Evolutionary conservation across 2,888 invertebrate species (phyloP).

Genomic region (Formica aserva): DNA sequence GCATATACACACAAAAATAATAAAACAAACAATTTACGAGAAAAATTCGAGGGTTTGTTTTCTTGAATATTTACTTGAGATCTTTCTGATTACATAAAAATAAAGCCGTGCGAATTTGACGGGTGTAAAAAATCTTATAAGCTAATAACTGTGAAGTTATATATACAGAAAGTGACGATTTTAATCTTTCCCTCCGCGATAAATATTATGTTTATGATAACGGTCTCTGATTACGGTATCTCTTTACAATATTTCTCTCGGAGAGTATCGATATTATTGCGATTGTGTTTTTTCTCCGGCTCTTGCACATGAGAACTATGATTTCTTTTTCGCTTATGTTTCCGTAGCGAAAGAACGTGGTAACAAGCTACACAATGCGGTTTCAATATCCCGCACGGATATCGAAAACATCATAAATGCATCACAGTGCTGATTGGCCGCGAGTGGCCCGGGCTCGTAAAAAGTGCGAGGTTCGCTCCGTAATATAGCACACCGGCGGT

Average conservation of each 20-base stretch:
- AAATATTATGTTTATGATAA: background rate
- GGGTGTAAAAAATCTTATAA: background rate
- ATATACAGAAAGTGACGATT: background rate
- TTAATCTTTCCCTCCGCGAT: background rate
- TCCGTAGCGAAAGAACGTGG: background rate
- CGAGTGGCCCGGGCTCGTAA: conserved; percentile 47
- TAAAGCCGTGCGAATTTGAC: background rate
- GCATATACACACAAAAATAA: background rate
- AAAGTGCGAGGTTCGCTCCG: conserved; percentile 44
- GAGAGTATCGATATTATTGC: background rate
- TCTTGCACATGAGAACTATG: background rate
- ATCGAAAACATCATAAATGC: conserved; percentile 63
- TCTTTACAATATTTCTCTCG: background rate
- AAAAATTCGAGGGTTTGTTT: background rate
- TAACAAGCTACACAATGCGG: background rate
- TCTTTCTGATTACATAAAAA: background rate
- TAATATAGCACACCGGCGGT: conserved; percentile 63
- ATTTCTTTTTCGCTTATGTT: background rate
- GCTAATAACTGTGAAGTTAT: background rate
- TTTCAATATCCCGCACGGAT: conserved; percentile 3
- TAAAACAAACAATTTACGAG: background rate
- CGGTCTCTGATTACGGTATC: background rate
- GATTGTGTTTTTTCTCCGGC: conserved; percentile 1
- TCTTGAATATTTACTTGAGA: conserved; percentile 1
- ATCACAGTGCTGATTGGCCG: conserved; percentile 21